Conservation (phyloP, 1,140 invertebrate genomes). For the Aplysia californica region DNA sequence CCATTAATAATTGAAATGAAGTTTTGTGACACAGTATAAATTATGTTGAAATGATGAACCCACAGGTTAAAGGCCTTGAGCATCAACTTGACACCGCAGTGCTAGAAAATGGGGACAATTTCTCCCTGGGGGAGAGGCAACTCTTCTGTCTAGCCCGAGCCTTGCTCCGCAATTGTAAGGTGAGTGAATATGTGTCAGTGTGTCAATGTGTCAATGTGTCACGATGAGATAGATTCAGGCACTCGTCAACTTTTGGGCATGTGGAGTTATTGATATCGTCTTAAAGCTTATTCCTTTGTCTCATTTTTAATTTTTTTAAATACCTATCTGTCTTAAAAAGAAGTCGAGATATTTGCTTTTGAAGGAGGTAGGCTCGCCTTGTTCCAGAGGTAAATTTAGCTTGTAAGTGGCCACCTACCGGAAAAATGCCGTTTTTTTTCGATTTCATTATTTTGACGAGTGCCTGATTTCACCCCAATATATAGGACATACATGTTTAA, state of each 20-base stretch:
- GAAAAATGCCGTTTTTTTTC: no score
- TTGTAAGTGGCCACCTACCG: no score
- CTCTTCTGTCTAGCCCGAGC: slow-evolving; percentile 68
- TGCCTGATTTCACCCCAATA: no score
- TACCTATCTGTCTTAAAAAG: background rate
- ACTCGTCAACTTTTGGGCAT: background rate
- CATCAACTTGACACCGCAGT: slow-evolving; percentile 64
- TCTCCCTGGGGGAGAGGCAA: slow-evolving; percentile 71
- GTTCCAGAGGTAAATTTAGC: no score
- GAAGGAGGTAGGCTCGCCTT: background rate
- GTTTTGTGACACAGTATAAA: background rate
- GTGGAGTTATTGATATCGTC: background rate
- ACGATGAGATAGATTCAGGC: no score
- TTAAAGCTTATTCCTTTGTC: background rate
- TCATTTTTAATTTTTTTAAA: background rate
- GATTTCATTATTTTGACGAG: no score
- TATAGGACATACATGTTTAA: no score
- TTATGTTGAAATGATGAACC: background rate
- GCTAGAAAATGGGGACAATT: slow-evolving; percentile 71
- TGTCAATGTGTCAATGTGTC: background rate
- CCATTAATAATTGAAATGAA: background rate
- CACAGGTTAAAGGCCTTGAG: slow-evolving; percentile 58
- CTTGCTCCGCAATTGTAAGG: slow-evolving; percentile 65
- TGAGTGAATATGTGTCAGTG: slow-evolving; percentile 46
- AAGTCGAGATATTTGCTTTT: background rate